A percentile compares a stretch with the other conserved stretches of the same genome.
Conservation (phyloP, 2,797 vertebrate genomes). For the Eulemur mongoz region DNA sequence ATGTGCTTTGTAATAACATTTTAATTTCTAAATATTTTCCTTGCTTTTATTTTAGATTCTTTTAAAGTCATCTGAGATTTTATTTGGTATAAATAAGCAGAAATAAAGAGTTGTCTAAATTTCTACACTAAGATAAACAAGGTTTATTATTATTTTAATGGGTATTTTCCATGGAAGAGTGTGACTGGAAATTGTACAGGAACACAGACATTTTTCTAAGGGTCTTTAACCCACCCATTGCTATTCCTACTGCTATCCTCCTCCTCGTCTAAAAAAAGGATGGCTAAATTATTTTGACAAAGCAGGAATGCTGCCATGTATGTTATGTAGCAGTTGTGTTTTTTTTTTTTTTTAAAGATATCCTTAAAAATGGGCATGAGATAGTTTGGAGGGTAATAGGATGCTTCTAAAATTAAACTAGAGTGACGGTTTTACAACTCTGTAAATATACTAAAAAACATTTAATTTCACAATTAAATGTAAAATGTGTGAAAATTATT, state of each 20-base stretch:
- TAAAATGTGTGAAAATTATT: neutral
- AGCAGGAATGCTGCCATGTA: neutral
- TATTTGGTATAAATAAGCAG: neutral
- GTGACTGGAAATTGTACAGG: neutral
- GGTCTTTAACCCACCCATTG: neutral
- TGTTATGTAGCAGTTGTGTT: neutral
- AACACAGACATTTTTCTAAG: neutral
- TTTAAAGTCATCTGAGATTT: neutral
- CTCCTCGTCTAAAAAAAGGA: neutral
- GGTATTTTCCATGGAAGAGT: neutral
- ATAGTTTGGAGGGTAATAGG: neutral
- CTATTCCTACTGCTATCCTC: rapidly evolving
- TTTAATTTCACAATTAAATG: neutral
- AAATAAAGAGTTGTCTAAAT: neutral
- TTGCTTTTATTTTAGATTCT: neutral
- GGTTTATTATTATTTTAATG: neutral
- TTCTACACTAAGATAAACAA: neutral
- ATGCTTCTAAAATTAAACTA: neutral
- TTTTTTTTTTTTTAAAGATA: neutral
- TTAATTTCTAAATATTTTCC: neutral
- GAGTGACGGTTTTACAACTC: neutral
- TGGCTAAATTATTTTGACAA: neutral
- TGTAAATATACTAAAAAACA: neutral
- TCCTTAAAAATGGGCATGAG: neutral
- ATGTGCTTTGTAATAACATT: neutral